phyloP scores from a whole-genome alignment of 1,140 invertebrate genomes.

The Bombyx mandarina region DNA sequence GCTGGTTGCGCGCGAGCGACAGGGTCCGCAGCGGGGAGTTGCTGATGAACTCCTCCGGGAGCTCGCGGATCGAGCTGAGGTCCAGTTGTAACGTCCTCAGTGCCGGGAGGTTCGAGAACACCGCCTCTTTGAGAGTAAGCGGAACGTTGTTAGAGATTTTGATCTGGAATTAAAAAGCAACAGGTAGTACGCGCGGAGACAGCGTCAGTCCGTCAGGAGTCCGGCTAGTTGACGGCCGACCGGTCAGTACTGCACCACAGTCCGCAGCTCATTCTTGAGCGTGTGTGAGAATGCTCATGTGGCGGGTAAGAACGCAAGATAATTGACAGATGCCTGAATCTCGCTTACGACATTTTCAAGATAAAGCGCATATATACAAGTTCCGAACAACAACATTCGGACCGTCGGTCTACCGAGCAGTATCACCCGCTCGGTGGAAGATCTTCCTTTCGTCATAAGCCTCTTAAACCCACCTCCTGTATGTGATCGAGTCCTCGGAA shows the following conservation, averaged over 20 bases:
- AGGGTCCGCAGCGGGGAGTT: background rate
- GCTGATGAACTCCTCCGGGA: background rate
- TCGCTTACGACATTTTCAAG: too few species aligned
- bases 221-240: too few species aligned
- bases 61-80: background rate
- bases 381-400: too few species aligned
- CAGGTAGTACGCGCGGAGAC: too few species aligned
- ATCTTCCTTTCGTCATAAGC: background rate
- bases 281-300: conserved; percentile 2
- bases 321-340: too few species aligned
- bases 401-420: too few species aligned
- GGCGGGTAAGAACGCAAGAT: too few species aligned
- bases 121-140: background rate
- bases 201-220: too few species aligned
- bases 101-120: background rate
- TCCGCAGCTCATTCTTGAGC: background rate
- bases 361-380: too few species aligned
- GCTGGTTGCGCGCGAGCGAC: background rate
- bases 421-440: too few species aligned
- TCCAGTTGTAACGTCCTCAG: background rate
- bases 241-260: too few species aligned
- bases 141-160: background rate
- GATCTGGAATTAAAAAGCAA: background rate
- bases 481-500: conserved; percentile 3
- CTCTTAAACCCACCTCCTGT: background rate